Evolutionary conservation across 2,113 vertebrate species (phyloP), one percentile per base, ranked within the genome.

Genomic region (Orycteropus afer): DNA sequence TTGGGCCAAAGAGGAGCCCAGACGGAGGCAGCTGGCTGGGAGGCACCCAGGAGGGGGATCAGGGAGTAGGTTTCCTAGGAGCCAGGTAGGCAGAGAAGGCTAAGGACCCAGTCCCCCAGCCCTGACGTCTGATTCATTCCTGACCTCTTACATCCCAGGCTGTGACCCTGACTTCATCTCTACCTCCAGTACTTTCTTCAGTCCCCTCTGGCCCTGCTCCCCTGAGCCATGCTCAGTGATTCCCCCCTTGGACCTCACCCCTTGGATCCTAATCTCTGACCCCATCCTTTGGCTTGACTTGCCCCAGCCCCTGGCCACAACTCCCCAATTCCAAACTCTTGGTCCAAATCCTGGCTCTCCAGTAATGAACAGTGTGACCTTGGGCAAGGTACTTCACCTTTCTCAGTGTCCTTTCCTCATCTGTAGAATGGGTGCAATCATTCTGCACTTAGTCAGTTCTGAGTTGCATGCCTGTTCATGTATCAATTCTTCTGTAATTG

Each of bases 241-340:
- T n/a, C 37, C n/a, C 53, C 57, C 47, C 20, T 5, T 5, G 22
- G 59, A 51, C 37, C 8, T 83, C 1, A 59, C 7, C 18, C 49
- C 32, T 45, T 79, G 12, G 63, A 51, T 61, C 15, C 87, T 87
- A 22, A 76, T 63, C 61, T 88, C 94, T 42, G 4, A 23, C 53
- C 69, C 63, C 51, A 55, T 49, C 10, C 49, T 89, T 78, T 77
- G 53, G 27, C 51, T 91, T 82, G 76, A 61, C 51, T 93, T 82
- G 53, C 57, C 13, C 47, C 79, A 40, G 61, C 2, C 29, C 63
- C 67, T 12, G 4, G 53, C 61, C 23, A 20, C n/a, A 3, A 73
- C 47, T 69, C 63, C 63, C 71, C 15, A 40, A 53, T 23, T 55
- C 45, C 45, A 32, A 57, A 57, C 51, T 47, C 8, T 0, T 76